Conservation (phyloP, 2,113 vertebrate species). For the Siniperca knerii region DNA sequence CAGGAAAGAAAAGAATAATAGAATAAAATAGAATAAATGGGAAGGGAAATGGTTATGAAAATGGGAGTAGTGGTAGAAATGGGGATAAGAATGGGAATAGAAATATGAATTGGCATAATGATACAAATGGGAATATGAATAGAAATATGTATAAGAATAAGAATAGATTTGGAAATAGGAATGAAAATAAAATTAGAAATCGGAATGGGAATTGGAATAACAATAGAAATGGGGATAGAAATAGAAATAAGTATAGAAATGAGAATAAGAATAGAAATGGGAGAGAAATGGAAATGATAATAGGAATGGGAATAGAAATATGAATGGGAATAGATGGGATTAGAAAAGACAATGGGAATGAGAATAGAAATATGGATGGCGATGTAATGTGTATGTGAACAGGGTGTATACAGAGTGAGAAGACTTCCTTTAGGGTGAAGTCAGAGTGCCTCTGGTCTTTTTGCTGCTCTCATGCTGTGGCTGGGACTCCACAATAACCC, state of each 20-base stretch:
- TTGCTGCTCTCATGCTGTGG: not conserved
- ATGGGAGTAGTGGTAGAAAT: not conserved
- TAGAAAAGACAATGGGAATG: not conserved
- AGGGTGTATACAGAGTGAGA: not conserved
- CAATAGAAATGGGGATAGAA: not conserved
- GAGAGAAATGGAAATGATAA: not conserved
- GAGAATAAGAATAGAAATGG: not conserved
- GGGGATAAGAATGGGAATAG: not conserved
- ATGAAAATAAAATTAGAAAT: no score
- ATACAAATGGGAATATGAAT: not conserved
- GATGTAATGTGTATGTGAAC: not conserved
- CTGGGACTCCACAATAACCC: not conserved
- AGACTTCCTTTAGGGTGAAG: no score
- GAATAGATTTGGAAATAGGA: no score
- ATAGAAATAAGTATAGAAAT: not conserved
- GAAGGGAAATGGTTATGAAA: not conserved
- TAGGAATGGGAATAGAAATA: not conserved
- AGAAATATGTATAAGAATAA: no score
- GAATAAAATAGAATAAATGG: not conserved
- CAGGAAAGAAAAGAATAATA: not conserved
- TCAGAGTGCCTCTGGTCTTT: not conserved
- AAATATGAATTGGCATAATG: not conserved
- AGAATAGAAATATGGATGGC: not conserved
- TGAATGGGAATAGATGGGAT: not conserved
- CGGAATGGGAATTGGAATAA: not conserved